Conservation (phyloP, 1,140 invertebrate genomes). For the Drosophila pachea region DNA sequence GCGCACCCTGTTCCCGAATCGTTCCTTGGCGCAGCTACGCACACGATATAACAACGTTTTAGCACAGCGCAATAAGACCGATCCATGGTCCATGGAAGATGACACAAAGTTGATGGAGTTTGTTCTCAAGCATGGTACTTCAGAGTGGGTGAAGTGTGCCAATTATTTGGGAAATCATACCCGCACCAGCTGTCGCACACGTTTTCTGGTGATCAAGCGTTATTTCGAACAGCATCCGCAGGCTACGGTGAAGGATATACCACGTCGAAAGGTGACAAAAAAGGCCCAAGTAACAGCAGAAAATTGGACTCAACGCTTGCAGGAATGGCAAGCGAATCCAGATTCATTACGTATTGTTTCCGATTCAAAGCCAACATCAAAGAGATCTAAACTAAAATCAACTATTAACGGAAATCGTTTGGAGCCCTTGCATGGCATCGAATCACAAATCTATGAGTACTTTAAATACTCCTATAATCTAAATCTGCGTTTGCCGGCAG, state of each 20-base stretch:
- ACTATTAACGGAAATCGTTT: not conserved
- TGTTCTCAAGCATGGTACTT: conserved; percentile 67
- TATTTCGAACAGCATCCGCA: conserved; percentile 75
- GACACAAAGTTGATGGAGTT: conserved; percentile 78
- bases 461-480: conserved; percentile 72
- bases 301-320: conserved; percentile 67
- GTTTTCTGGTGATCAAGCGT: conserved; percentile 77
- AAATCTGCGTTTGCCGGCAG: not conserved
- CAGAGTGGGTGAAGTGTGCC: conserved; percentile 79
- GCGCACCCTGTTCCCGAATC: conserved; percentile 79
- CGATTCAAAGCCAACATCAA: conserved; percentile 7
- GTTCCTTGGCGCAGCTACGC: conserved; percentile 80
- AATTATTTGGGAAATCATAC: conserved; percentile 77
- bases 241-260: conserved; percentile 64
- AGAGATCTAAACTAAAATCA: not conserved
- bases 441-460: conserved; percentile 46
- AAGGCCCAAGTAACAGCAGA: conserved; percentile 45
- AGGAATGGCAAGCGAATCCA: conserved; percentile 50
- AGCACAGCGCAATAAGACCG: conserved; percentile 69
- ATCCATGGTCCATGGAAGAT: conserved; percentile 79
- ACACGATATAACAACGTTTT: conserved; percentile 80
- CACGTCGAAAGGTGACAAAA: conserved; percentile 42
- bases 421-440: conserved; percentile 19
- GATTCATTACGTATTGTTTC: conserved; percentile 8
- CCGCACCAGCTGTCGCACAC: conserved; percentile 80